These are phyloP conservation scores for Erebia epiphron DNA, from an alignment of 2,888 invertebrate species.

Conservation along the genomic window DNA sequence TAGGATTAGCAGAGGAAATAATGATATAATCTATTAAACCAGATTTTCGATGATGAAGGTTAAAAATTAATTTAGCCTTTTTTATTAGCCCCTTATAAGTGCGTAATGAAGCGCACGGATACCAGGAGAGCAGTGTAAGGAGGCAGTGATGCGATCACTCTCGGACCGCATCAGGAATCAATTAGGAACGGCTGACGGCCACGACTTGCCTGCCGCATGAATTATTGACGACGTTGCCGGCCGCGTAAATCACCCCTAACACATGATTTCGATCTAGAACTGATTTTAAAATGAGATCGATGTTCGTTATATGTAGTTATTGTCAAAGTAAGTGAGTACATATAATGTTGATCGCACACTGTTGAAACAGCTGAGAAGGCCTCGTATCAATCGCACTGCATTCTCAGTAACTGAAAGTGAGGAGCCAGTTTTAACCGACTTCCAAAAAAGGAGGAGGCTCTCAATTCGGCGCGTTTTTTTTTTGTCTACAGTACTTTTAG, in stretches of 20 bases:
- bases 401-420: too few species aligned
- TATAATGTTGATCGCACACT: too few species aligned
- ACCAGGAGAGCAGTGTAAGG: constrained; percentile 72
- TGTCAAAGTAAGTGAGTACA: too few species aligned
- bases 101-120: constrained; percentile 76
- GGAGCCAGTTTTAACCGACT: too few species aligned
- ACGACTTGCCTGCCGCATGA: constrained; percentile 79
- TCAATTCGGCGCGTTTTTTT: too few species aligned
- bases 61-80: constrained; percentile 3
- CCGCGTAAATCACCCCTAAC: constrained; percentile 55
- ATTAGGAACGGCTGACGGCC: constrained; percentile 78
- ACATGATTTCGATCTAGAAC: constrained; percentile 55
- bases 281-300: constrained; percentile 7
- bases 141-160: constrained; percentile 79
- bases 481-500: too few species aligned
- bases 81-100: constrained; percentile 48
- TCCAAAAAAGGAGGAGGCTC: too few species aligned
- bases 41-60: background rate
- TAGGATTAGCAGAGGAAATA: constrained; percentile 6
- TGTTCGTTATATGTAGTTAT: background rate
- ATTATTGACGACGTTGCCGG: constrained; percentile 74
- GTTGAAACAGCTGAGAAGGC: too few species aligned
- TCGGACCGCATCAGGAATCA: constrained; percentile 79
- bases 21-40: background rate
- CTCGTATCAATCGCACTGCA: too few species aligned